These are phyloP conservation scores for Melanocharis versteri DNA, from an alignment of 2,113 vertebrate genomes.

Conservation along the genomic window DNA sequence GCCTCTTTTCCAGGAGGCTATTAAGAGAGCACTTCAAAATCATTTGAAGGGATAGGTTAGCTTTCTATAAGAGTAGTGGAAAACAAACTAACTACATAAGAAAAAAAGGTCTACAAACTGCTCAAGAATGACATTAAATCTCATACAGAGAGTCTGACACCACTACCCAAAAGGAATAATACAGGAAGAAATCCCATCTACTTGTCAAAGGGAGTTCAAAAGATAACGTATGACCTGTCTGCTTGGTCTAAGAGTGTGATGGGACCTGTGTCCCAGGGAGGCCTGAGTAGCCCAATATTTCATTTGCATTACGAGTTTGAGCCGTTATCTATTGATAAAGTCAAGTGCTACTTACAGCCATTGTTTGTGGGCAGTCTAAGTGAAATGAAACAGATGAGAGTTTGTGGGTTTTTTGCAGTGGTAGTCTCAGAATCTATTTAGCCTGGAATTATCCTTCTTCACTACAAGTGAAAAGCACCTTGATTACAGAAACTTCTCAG, in stretches of 20 bases:
- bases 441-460: not conserved
- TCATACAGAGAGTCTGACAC: not conserved
- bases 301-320: not conserved
- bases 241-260: not conserved
- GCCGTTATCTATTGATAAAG: not conserved
- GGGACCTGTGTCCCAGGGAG: not conserved
- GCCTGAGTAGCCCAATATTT: not conserved
- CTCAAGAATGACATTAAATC: not conserved
- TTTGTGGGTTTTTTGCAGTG: not conserved
- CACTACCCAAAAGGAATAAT: not conserved
- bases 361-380: not conserved
- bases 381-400: not conserved
- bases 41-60: not conserved
- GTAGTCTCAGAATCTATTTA: not conserved
- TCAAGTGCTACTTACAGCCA: not conserved
- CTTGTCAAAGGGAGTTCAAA: not conserved
- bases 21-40: not conserved
- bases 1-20: not conserved
- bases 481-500: not conserved
- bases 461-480: not conserved
- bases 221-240: not conserved
- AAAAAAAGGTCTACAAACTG: not conserved
- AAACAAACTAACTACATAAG: not conserved
- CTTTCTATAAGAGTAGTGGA: not conserved
- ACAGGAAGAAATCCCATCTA: not conserved